phyloP scores from a whole-genome alignment of 2,113 vertebrate genomes.

The Calidris pugnax region DNA sequence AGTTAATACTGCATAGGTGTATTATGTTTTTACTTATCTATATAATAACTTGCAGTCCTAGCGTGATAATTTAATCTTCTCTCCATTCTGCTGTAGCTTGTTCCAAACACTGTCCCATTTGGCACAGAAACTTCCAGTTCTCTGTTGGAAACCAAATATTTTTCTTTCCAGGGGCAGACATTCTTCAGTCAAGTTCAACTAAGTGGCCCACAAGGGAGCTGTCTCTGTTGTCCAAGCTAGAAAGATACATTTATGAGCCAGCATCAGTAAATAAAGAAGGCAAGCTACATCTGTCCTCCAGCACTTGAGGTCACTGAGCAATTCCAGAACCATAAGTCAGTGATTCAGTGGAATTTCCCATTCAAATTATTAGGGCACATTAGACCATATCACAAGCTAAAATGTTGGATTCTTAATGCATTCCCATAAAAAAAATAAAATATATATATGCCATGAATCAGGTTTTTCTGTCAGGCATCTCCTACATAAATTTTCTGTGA shows the following conservation, averaged over 20 bases:
- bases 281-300: slow-evolving; percentile 46
- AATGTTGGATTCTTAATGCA: neutral
- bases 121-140: slow-evolving; percentile 30
- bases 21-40: neutral
- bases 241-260: slow-evolving; percentile 47
- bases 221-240: slow-evolving; percentile 46
- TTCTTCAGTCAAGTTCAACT: slow-evolving; percentile 59
- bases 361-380: neutral
- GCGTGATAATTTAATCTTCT: slow-evolving; percentile 1
- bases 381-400: neutral
- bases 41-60: neutral
- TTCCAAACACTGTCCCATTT: slow-evolving; percentile 41
- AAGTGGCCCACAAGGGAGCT: slow-evolving; percentile 32
- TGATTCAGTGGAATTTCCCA: slow-evolving; percentile 18
- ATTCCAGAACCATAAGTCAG: slow-evolving; percentile 19
- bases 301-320: slow-evolving; percentile 32
- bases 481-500: neutral
- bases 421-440: neutral
- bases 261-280: slow-evolving; percentile 58
- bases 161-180: slow-evolving; percentile 54
- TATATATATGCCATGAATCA: neutral
- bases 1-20: neutral
- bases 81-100: neutral
- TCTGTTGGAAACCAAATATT: slow-evolving; percentile 64
- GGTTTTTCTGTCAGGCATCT: neutral